Conservation (phyloP, 2,797 vertebrate genomes). For the Syngnathus rostellatus region DNA sequence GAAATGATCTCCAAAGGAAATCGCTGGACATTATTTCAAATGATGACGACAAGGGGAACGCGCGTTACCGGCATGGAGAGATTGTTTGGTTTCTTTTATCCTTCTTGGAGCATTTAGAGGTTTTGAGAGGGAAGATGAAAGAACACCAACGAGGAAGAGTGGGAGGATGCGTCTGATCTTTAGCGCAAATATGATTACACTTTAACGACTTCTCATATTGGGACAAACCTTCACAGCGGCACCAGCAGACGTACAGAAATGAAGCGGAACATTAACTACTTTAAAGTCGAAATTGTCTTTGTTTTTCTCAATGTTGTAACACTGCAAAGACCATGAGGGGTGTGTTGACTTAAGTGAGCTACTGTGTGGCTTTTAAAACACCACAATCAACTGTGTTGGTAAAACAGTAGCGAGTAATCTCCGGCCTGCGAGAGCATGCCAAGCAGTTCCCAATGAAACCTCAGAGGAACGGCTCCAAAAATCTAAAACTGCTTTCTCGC, state of each 20-base stretch:
- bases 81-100: background rate
- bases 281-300: no score
- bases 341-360: background rate
- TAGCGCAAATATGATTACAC: conserved; percentile 8
- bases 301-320: background rate
- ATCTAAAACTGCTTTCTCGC: background rate
- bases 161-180: conserved; percentile 21
- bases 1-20: background rate
- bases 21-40: background rate
- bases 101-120: conserved; percentile 18
- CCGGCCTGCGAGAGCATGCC: background rate
- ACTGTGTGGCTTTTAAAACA: background rate
- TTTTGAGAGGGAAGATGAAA: conserved; percentile 34
- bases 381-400: background rate
- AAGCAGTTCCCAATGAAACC: background rate
- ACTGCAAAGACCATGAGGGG: background rate
- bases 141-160: conserved; percentile 16
- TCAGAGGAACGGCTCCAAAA: background rate
- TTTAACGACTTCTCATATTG: conserved; percentile 6
- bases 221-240: conserved; percentile 5
- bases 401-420: background rate
- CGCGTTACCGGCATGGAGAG: background rate
- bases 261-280: background rate
- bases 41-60: background rate
- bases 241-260: background rate